Base-by-base conservation (phyloP, 2,113 vertebrate species). In the Arvicanthis niloticus region DNA sequence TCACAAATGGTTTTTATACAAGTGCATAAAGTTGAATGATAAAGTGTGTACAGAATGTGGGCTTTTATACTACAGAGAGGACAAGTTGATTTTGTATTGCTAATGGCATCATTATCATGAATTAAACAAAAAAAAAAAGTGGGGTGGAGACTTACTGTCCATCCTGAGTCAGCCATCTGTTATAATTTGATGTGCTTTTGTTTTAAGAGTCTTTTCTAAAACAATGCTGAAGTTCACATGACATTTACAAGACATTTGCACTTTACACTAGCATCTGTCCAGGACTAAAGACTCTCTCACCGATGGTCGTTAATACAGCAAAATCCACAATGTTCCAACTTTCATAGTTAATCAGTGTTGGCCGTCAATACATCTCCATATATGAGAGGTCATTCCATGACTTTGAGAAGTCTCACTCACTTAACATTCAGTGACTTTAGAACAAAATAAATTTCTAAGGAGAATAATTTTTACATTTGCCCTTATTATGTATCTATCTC, bases 101-200 rank as follows among this genome's bases (percentile, higher is more conserved):
- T 84, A 95, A 91, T 34, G 16, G 40, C 1, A 2, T 93, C 17
- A 12, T 12, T 1, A 2, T 93, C 17, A 12, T 12, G 26, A 51
- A 17, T 68, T 88, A 56, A 19, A 10, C 24, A 56, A 51, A 1
- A 51, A 24, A 58, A 16, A 56, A 62, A 31, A 58, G 26, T 4
- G 1, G 6, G 53, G 40, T 40, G 86, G 89, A n/a, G 88, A 85
- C n/a, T 58, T 91, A 78, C 84, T 12, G 31, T 7, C 81, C n/a
- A 56, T 40, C 15, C 34, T 56, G n/a, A 96, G 81, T 8, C 81
- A 89, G 56, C 21, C 17, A 94, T 85, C 80, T 34, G 15, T 12
- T 80, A 65, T 62, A 48, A 65, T 73, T 94, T 93, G 19, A 75
- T 95, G 75, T 89, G 72, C 6, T 62, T 84, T 93, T 92, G 37